Conservation (phyloP, 1,140 invertebrate species). For the Antheraea mylitta region DNA sequence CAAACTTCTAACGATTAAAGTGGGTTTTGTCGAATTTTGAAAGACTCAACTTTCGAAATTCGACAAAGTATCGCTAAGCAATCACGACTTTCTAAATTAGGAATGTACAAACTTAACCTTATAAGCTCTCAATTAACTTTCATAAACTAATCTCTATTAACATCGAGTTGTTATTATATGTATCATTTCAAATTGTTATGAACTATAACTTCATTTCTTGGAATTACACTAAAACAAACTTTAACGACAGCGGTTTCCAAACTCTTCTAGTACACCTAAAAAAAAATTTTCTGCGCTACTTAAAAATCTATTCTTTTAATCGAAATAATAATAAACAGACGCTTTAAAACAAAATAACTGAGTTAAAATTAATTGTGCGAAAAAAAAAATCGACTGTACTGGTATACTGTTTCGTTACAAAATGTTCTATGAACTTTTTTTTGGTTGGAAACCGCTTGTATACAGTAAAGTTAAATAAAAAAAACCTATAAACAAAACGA, state of each 20-base stretch:
- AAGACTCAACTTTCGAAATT: not conserved
- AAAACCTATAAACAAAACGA: not conserved
- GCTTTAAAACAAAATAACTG: too few relatives aligned
- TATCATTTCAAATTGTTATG: not conserved
- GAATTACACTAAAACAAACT: too few relatives aligned
- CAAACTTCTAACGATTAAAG: not conserved
- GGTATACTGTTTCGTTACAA: too few relatives aligned
- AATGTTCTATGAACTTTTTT: too few relatives aligned
- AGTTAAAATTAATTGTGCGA: too few relatives aligned
- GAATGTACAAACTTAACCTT: constrained; percentile 59
- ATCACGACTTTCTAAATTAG: constrained; percentile 36
- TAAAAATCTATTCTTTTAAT: too few relatives aligned
- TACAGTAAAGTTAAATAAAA: not conserved
- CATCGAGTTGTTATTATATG: constrained; percentile 7
- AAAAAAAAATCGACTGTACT: too few relatives aligned
- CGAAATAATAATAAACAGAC: too few relatives aligned
- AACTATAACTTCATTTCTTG: not conserved
- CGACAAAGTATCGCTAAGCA: constrained; percentile 1
- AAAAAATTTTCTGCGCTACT: too few relatives aligned
- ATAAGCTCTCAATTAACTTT: constrained; percentile 33
- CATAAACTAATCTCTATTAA: constrained; percentile 27
- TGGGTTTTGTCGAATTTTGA: not conserved
- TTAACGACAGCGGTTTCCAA: too few relatives aligned
- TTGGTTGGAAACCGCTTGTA: too few relatives aligned
- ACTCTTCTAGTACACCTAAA: too few relatives aligned